Percentiles rank a stretch among this genome's conserved stretches.
Evolutionary conservation across 2,888 invertebrate genomes (phyloP).

Genomic region (Mamestra brassicae): DNA sequence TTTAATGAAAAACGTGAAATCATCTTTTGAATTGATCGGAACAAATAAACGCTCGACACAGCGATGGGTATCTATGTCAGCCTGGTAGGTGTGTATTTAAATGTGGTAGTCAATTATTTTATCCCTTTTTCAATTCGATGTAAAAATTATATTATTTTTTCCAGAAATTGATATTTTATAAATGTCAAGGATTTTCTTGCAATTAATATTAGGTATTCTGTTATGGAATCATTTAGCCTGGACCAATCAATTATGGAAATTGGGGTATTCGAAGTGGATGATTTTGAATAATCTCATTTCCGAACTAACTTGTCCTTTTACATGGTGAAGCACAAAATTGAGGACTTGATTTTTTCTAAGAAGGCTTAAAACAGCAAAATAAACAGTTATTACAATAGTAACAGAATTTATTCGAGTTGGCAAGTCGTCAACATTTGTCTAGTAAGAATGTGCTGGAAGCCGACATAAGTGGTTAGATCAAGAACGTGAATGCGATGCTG

Average conservation of each 20-base stretch:
- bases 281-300: no score
- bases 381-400: background rate
- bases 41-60: conserved; percentile 8
- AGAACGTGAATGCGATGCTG: conserved; percentile 3
- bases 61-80: background rate
- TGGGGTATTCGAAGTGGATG: no score
- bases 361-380: background rate
- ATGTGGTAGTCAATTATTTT: conserved; percentile 1
- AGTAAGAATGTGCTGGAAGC: conserved; percentile 18
- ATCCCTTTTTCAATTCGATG: conserved; percentile 1
- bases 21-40: conserved; percentile 1
- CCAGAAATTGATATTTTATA: background rate
- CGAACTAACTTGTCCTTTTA: no score
- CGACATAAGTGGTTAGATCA: conserved; percentile 15
- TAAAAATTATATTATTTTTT: background rate
- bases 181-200: background rate
- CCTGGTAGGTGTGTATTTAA: conserved; percentile 7
- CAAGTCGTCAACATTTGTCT: conserved; percentile 22
- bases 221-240: background rate
- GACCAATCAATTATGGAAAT: no score
- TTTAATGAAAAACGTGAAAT: conserved; percentile 29
- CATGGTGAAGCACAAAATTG: no score
- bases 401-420: conserved; percentile 34
- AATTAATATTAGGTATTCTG: background rate
- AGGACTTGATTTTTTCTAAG: background rate